phyloP scores from a whole-genome alignment of 2,797 vertebrate genomes.

The Sebastes matsubarae region DNA sequence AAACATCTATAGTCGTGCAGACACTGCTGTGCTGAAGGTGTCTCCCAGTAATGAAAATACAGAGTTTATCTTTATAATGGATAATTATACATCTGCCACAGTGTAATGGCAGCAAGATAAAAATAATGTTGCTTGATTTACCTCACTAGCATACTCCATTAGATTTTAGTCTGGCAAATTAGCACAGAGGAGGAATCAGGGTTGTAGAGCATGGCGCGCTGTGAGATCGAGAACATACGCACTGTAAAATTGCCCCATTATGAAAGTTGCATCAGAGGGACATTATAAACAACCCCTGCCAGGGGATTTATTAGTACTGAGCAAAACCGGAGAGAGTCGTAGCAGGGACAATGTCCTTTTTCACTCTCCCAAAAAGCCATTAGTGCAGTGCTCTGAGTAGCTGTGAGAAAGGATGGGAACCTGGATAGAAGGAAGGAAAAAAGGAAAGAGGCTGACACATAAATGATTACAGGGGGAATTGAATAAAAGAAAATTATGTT shows the following conservation, averaged over 20 bases:
- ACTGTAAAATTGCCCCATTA: constrained; percentile 71
- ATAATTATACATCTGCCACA: constrained; percentile 79
- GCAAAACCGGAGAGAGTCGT: constrained; percentile 42
- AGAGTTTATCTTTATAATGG: constrained; percentile 76
- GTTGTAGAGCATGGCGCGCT: constrained; percentile 43
- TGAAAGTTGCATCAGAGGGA: constrained; percentile 68
- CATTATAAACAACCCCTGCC: constrained; percentile 74
- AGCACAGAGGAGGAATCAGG: constrained; percentile 42
- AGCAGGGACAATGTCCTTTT: constrained; percentile 48
- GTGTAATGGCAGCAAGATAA: constrained; percentile 69
- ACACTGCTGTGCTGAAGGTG: constrained; percentile 30
- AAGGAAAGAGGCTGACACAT: constrained; percentile 13
- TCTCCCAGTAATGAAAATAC: constrained; percentile 58
- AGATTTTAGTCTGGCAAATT: constrained; percentile 76
- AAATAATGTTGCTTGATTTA: constrained; percentile 77
- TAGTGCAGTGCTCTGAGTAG: constrained; percentile 43
- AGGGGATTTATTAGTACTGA: constrained; percentile 67
- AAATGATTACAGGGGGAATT: constrained; percentile 6
- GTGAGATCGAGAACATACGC: constrained; percentile 64
- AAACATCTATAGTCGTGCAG: constrained; percentile 24
- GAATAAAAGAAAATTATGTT: constrained; percentile 33
- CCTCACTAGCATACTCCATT: constrained; percentile 74
- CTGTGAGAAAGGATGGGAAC: constrained; percentile 34
- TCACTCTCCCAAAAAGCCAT: constrained; percentile 58
- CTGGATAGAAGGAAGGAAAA: neutral